Evolutionary conservation across 2,888 invertebrate genomes (phyloP), one percentile per base, ranked within the genome.

Genomic region (Dicycla oo): DNA sequence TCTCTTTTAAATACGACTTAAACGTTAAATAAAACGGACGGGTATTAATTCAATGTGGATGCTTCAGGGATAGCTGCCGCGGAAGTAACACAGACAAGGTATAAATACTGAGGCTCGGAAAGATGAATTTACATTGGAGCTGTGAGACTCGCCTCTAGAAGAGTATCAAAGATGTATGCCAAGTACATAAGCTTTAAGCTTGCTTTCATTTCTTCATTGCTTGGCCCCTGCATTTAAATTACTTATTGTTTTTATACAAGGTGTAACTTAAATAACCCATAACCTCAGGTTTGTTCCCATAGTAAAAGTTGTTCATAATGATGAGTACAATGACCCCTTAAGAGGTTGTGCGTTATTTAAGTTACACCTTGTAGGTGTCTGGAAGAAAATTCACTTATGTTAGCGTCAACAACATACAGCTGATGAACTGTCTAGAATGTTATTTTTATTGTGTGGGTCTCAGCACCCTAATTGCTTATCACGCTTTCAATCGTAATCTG

Each of bases 1-100:
- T 78, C 85, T 83, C 83, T 75, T 86, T 81, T 84, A 76, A 80
- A 87, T 83, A 83, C 71, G 78, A 84, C 75, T 78, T 72, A 79
- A 83, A 76, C 20, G 61, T 69, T 84, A 85, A 76, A 81, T 74
- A 81, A 83, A 73, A 68, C 51, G 60, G 79, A 60, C 45, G 75
- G 69, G 72, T 82, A 70, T 82, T 85, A 72, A 80, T 80, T 85
- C 77, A 78, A 69, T 78, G 72, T 75, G 69, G 69, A 73, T 84
- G 64, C 77, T 84, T 78, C 60, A 65, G 61, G 58, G 68, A 67
- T 75, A 58, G 63, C 51, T 23, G 26, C 38, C 0, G 60, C 30
- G 40, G 57, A 76, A 74, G 68, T 58, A 66, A 67, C 69, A 70
- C 70, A 82, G 76, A 57, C 70, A 18, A 47, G 73, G 63, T 67